Evolutionary conservation across 1,140 invertebrate genomes (phyloP), one percentile per base, ranked within the genome.

Genomic region (Drosophila nigrodunni): DNA sequence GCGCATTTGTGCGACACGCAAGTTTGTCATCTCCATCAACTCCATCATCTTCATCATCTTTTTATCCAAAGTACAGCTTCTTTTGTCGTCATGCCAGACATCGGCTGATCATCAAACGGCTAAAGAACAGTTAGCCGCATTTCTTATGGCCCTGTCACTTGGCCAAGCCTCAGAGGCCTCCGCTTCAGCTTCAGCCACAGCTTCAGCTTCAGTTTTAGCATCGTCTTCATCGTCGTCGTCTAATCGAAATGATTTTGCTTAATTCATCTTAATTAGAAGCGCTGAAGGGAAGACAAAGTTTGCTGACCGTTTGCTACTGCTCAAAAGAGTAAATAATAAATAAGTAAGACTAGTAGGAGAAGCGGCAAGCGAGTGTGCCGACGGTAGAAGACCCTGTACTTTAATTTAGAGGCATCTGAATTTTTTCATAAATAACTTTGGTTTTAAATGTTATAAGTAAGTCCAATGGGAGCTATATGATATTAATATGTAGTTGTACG

Each of bases 231-330:
- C 41, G 50, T 61, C 61, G 60, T 21, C 46, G 57, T 89, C 85
- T 89, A 89, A 89, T 89, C 85, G 85, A 89, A 89, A 89, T 89
- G 85, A 89, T 89, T 90, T 89, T 89, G 85, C 85, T 89, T 89
- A 89, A 89, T 90, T 89, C 86, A 89, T 89, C 85, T 89, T 89
- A 89, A 89, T 89, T 89, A 89, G 86, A 89, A 65, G 67, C 74
- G 76, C 64, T 43, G 35, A 18, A 66, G 69, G 70, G 66, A 57
- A 46, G 64, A 54, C 76, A 71, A 77, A 87, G 83, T 87, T 87
- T 74, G 77, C 83, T 87, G 80, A 83, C 83, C 80, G 82, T 70
- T 46, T 18, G 52, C 44, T 25, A 49, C 60, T 58, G 58, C 57
- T 44, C 44, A 11, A 66, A 61, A 60, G 64, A 76, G 71, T 76